Evolutionary conservation across 2,113 vertebrate species (phyloP), one percentile per base, ranked within the genome.

Genomic region (Ictalurus punctatus): DNA sequence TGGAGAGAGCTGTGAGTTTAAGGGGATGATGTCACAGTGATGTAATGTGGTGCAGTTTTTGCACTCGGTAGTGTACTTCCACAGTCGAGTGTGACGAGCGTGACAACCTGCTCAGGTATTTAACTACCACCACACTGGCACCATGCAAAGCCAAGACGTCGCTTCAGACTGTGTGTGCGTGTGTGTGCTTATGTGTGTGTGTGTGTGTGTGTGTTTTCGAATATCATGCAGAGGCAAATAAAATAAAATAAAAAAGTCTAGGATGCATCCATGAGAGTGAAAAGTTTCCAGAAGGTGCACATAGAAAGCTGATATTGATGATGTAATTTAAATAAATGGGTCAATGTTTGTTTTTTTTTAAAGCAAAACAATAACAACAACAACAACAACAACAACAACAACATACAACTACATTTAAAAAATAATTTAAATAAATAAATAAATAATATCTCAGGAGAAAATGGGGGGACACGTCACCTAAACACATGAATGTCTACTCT

Each of bases 51-150:
- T 85, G 48, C 79, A 76, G 63, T 83, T 92, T 89, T 92, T 58
- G 79, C 85, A 83, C 84, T 19, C 65, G 5, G 27, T 34, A 69
- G 87, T 85, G 65, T 52, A 80, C 86, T 86, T 73, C 91, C 86
- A 67, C 69, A 89, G 37, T 63, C 37, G 54, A 21, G n/a, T 88
- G 85, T 89, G 87, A 93, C 87, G 37, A 54, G 65, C 87, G 86
- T 90, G 87, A 92, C 89, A 85, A 83, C 58, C 25, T 84, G 59
- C 82, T 86, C 59, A 16, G 84, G 87, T 76, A 74, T 91, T 86
- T 82, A 44, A 71, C 61, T n/a, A 14, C 56, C 34, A 10, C 34
- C 10, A 56, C 37, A 65, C 74, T 78, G 1, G 54, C 54, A 23
- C 67, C 0, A 37, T 12, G 48, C 52, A 74, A 7, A 86, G 52